Evolutionary conservation across 2,113 vertebrate genomes (phyloP), one percentile per base, ranked within the genome.

Genomic region (Rhinichthys klamathensis): DNA sequence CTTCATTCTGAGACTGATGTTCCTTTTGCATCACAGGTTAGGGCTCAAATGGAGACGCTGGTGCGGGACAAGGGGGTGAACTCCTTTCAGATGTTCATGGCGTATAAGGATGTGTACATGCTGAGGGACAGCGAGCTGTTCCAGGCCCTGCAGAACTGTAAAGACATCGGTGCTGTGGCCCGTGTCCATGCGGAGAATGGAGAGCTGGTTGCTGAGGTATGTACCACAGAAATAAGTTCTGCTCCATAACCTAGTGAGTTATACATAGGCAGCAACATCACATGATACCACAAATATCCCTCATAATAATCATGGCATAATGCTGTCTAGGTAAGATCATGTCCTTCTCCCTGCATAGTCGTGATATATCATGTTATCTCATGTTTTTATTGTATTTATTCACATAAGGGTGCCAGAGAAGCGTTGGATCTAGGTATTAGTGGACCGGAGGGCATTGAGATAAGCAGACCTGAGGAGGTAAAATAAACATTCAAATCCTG

Each of bases 31-130:
- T 61, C 30, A 10, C 87, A 99, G 98, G 98, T 99, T 73, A 96
- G 93, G 84, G 93, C 94, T 0, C 97, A 99, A 93, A 99, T 99
- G 97, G 97, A 99, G 95, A 95, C 92, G 0, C 92, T 99, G 91
- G 98, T 99, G 87, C 93, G 97, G 74, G 98, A 99, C 87, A 95
- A 97, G 86, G 98, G 98, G 0, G 97, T 99, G 87, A 99, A 98
- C 91, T 99, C 98, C 9, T 99, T 99, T 91, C 97, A 99, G 95
- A 97, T 98, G 97, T 99, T 95, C 94, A 98, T 99, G 97, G 96
- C 97, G 88, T 99, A 99, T 90, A 99, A 99, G 93, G 98, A 99
- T 85, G 88, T 93, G 91, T 97, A 96, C 93, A 99, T 99, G 97
- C 96, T 99, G 90, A 95, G 97, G 85, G 98, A 99, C 95, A 95